Evolutionary conservation across 92 coral and sea anemone genomes (phyloP), one percentile per base, ranked within the genome.

Genomic region (Phymanthus crucifer): DNA sequence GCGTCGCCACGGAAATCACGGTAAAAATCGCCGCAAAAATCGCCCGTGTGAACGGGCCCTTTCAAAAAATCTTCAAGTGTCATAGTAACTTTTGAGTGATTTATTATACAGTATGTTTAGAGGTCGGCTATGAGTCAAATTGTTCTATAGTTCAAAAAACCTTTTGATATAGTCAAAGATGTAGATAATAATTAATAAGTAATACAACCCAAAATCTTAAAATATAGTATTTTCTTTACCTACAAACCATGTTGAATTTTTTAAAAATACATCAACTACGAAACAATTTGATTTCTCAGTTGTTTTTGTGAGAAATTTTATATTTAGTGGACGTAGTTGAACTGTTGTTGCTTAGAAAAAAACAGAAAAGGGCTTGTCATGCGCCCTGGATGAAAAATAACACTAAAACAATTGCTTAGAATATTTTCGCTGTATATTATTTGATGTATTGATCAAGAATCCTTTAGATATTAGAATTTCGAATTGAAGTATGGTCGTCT

Each of bases 191-290:
- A 14, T 14, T 43, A 21, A 7, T 61, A 61, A 27, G 32, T 29
- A 61, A 24, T 10, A 9, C 66, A 12, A 27, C 29, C 12, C 16
- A 61, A 61, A 27, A 61, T 61, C 26, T 13, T 61, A 29, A 29
- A 21, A 54, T 21, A 29, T 61, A 29, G 34, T 61, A 61, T 61
- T 61, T 61, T 61, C 68, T 61, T 61, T 61, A 61, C 68, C 68
- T 11, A 61, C 3, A 27, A 61, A 27, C 32, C 68, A 24, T 27
- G 68, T 27, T 54, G 64, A 61, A 61, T 61, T 61, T 61, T 61
- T 61, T 27, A 61, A 26, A 61, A 61, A 61, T 27, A 27, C 33
- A 57, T 57, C 33, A 27, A 61, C 68, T 24, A 61, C 68, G 34
- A 61, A 61, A 61, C 32, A 27, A 61, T 29, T 61, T 61, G 34